Base-by-base conservation (phyloP, 2,797 vertebrate genomes). In the Miichthys miiuy region DNA sequence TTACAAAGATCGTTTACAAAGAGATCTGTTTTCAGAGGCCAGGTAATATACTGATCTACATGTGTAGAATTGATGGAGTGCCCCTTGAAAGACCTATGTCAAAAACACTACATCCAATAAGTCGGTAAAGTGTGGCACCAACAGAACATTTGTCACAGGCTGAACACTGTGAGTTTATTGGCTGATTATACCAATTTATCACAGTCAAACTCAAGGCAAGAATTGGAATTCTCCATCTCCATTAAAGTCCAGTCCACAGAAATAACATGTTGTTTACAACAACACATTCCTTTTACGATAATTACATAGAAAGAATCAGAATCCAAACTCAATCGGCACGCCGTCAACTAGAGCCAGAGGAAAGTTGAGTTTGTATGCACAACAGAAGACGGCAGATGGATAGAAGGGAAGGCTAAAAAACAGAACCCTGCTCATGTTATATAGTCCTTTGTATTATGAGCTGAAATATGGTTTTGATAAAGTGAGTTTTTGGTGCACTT, bases 401-500 rank as follows among this genome's bases (percentile, higher is more conserved):
- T 16, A 51, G 16, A 67, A 52, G 12, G 20, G 3, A 34, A 11
- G 2, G 13, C 11, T 44, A 30, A 10, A 44, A 72, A 58, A 60
- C 21, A 65, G 25, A 77, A 70, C 72, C 20, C 52, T 41, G 62
- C 54, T 79, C 21, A 25, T 17, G 60, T 70, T 68, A 21, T 41
- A 51, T 6, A 27, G 57, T 41, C 27, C 23, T 73, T 74, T 79
- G 54, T 68, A 71, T 79, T 72, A 72, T 27, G 60, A 71, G 41
- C 52, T 20, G 78, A 66, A 75, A 71, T 61, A 51, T 57, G 47
- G 25, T 50, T 50, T 74, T 81, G 74, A 80, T 61, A 48, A 63
- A 72, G 47, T 52, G 52, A 13, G 50, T 17, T 77, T 38, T 65
- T 27, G 44, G 47, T 67, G 63, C 46, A 61, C 61, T 83, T 85